A percentile compares a stretch with the other conserved stretches of the same genome.
These are phyloP conservation scores for Boulengeromyrus knoepffleri DNA, from an alignment of 2,113 vertebrate species.

Conservation along the genomic window DNA sequence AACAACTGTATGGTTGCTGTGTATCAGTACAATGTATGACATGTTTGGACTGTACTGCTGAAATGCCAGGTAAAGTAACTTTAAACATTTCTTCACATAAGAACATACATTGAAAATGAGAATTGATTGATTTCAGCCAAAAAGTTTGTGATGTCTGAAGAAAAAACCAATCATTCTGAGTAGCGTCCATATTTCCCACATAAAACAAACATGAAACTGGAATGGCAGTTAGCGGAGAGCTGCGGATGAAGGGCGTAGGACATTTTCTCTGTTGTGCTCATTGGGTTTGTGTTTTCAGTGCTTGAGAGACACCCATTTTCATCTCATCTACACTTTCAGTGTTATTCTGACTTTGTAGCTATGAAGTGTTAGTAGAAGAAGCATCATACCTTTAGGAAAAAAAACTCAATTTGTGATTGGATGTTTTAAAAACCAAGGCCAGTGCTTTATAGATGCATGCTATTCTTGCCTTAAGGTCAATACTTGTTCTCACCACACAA, in stretches of 20 bases:
- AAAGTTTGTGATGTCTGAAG: background rate
- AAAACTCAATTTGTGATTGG: background rate
- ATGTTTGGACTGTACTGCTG: background rate
- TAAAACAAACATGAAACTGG: background rate
- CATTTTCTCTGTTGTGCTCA: background rate
- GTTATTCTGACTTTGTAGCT: background rate
- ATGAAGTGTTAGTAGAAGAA: background rate
- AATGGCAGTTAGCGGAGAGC: background rate
- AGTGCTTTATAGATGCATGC: background rate
- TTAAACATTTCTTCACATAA: background rate
- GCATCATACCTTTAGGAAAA: background rate
- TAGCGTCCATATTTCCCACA: background rate
- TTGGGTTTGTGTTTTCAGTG: background rate
- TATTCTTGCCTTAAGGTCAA: constrained; percentile 3
- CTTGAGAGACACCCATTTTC: background rate
- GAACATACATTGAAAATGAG: background rate
- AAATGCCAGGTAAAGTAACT: background rate
- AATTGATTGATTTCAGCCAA: background rate
- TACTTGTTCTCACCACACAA: background rate
- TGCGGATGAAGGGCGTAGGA: no score
- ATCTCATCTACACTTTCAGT: background rate
- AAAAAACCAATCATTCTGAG: background rate
- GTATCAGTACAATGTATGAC: background rate
- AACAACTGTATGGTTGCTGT: background rate
- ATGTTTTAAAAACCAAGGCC: background rate